These are phyloP conservation scores for Mastomys coucha DNA, from an alignment of 2,113 vertebrate species.

Conservation along the genomic window DNA sequence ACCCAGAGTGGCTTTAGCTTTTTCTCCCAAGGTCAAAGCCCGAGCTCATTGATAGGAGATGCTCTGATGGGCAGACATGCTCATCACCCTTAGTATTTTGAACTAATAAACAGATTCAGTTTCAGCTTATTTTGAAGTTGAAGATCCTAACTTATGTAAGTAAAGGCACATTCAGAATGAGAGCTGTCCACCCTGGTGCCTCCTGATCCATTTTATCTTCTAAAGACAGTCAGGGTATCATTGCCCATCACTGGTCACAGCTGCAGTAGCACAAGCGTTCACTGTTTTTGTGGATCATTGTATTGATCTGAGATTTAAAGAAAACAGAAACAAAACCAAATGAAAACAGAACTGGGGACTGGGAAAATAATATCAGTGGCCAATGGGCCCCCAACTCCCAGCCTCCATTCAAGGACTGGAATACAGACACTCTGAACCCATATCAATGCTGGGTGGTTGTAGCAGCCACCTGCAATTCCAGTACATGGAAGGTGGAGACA, in stretches of 20 bases:
- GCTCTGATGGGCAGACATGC: rapidly evolving
- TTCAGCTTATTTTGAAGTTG: not conserved
- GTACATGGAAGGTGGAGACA: not conserved
- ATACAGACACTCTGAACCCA: not conserved
- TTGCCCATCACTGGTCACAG: not conserved
- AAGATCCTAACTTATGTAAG: not conserved
- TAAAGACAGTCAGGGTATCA: not conserved
- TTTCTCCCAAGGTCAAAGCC: not conserved
- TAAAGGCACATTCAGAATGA: not conserved
- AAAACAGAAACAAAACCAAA: not conserved
- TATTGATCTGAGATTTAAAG: not conserved
- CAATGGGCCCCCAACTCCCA: not conserved
- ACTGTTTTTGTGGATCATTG: not conserved
- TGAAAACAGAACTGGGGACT: not conserved
- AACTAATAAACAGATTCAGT: not conserved
- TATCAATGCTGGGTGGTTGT: not conserved
- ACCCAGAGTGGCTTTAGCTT: not conserved
- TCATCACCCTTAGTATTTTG: not conserved
- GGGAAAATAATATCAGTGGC: not conserved
- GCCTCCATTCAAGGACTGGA: not conserved
- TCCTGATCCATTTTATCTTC: not conserved
- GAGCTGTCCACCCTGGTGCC: not conserved
- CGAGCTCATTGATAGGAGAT: rapidly evolving
- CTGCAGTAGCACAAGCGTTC: not conserved
- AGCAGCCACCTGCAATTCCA: not conserved